Base-by-base conservation (phyloP, 2,113 vertebrate species). In the Rhagologus leucostigma region DNA sequence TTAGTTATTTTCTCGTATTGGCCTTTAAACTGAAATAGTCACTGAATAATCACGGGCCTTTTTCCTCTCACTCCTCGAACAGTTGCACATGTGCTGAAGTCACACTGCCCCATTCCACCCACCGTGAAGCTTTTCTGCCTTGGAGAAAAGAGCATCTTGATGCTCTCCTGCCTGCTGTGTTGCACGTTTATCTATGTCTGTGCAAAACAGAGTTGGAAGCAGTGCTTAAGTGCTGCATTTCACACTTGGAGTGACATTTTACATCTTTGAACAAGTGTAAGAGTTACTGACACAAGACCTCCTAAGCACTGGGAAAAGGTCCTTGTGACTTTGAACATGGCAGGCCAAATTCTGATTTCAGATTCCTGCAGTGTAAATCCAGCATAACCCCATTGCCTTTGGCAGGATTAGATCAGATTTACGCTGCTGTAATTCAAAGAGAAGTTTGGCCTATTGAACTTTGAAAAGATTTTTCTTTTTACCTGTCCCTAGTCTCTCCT, bases 371-470 rank as follows among this genome's bases (percentile, higher is more conserved):
- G 87, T 47, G 87, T 77, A 78, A 92, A 93, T 90, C 64, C 71
- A 78, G 52, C 65, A 42, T 14, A 89, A 73, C 23, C 42, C 64
- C 37, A 26, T 29, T 90, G 80, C 65, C 41, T 80, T 56, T 82
- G 90, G 82, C 70, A 88, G 79, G 73, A 95, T 94, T 81, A 84
- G 56, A 92, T 88, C 93, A 92, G 88, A 68, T 95, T 93, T 90
- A 75, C 0, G 2, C 60, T 71, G 64, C 55, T 70, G 71, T 71
- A 84, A 87, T 74, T 91, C 82, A 91, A 91, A 92, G 82, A 85
- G 53, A 46, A 90, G 84, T 84, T 57, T 87, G 85, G 47, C 85
- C 79, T 79, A 20, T 67, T 93, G 90, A 93, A 86, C 80, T 92
- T 62, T 6, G 35, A 18, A 80, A 84, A 93, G 35, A 33, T 74